Base-by-base conservation (phyloP, 2,888 invertebrate species). In the Dasysyrphus albostriatus region DNA sequence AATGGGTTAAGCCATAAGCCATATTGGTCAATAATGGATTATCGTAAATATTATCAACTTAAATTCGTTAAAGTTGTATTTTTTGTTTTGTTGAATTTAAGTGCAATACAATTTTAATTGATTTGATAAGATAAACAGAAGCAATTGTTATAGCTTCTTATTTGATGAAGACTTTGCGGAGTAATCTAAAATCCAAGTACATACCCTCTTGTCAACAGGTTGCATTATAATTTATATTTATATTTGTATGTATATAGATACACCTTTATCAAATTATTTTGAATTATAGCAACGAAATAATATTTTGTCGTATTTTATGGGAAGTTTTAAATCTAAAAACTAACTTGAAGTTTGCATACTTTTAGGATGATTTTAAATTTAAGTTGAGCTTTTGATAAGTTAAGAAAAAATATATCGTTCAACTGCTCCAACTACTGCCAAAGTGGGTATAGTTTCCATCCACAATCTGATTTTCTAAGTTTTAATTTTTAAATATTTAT, bases 51-150 rank as follows among this genome's bases (percentile, higher is more conserved):
- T 8, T 12, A 24, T 37, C n/a, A 49, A 67, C 29, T 24, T 42
- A 49, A 49, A 16, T 70, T 59, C 19, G 58, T 49, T 77, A 51
- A 63, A 65, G 24, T 24, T 24, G 24, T 24, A 2, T 24, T 24
- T 24, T 24, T 24, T 24, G 3, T 24, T 24, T 24, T 24, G 24
- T 24, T 24, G 24, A 24, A 24, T 24, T 65, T 44, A 5, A 14
- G 76, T 34, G 59, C 72, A 69, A 54, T 54, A 32, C 0, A 32
- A n/a, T 54, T 19, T 54, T 29, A 29, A 54, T 54, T 54, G 8
- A 54, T 61, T 29, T 32, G 63, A 63, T 63, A 32, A 83, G 58
- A 65, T 58, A 70, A 70, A 65, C 63, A 75, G 24, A 69, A 69
- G 47, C 10, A 59, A 24, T 24, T 24, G 8, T 10, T 19, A 59